Evolutionary conservation across 1,140 invertebrate genomes (phyloP), one percentile per base, ranked within the genome.

Genomic region (Aphaenogaster floridana): DNA sequence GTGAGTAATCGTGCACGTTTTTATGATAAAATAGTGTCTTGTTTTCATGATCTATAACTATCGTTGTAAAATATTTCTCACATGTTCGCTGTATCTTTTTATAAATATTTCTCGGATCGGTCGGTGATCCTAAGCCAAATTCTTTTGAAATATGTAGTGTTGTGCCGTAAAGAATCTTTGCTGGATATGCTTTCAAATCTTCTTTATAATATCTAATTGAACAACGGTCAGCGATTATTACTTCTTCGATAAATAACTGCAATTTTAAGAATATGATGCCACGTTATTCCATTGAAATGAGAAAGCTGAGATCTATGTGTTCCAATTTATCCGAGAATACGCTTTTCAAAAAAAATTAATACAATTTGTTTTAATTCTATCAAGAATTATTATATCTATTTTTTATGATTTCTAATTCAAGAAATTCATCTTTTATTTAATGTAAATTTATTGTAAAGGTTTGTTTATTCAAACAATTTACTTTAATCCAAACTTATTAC

Each of bases 101-200:
- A 42, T 39, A 45, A 45, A 45, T 45, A 15, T 45, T 28, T 69
- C 36, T 15, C 17, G 39, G n/a, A 68, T 68, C 36, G 36, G 3
- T 1, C n/a, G 59, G 21, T 28, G n/a, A 28, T 4, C 8, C 5
- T 21, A 50, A 48, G 42, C 17, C 50, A 50, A 50, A 15, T 50
- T 50, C 2, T 34, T 36, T 1, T 50, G 13, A 34, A 28, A 50
- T 50, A 34, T 4, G 6, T 21, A 68, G 15, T 39, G 34, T 39
- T 66, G 13, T 72, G 21, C n/a, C 21, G 21, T 69, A 69, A 69
- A 66, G 64, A 66, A 66, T 66, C 39, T 57, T 15, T 57, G 54
- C 8, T 57, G n/a, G n/a, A 57, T 7, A 61, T 28, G 11, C 11
- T 13, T 34, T 7, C 11, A 61, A 34, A 61, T 34, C 34, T 28